These are phyloP conservation scores for Anoncus sp. DNA, from an alignment of 2,888 invertebrate genomes.

Conservation along the genomic window DNA sequence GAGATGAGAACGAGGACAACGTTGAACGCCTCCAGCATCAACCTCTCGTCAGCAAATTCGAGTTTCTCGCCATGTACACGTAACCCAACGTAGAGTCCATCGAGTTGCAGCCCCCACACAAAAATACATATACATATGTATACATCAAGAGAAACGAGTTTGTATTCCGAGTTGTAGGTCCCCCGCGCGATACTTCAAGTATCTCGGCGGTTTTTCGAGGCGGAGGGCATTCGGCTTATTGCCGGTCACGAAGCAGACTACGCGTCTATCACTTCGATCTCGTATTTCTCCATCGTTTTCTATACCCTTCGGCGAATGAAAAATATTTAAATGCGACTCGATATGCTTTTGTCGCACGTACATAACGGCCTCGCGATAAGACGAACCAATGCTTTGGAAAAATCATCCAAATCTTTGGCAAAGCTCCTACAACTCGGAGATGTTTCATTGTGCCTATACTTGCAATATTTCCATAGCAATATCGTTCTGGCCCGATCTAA, in stretches of 20 bases:
- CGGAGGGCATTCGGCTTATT: conserved; percentile 75
- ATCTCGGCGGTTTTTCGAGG: conserved; percentile 29
- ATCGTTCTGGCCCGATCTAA: no score
- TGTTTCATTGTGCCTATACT: no score
- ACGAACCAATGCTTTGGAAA: no score
- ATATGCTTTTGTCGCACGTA: conserved; percentile 32
- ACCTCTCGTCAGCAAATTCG: conserved; percentile 65
- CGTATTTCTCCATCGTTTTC: conserved; percentile 52
- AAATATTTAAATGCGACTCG: conserved; percentile 76
- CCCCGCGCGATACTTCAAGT: conserved; percentile 46
- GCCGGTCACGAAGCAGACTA: conserved; percentile 79
- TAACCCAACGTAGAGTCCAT: conserved; percentile 31
- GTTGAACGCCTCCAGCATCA: conserved; percentile 56
- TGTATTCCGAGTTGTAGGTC: conserved; percentile 38
- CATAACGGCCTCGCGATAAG: no score
- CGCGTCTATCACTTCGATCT: conserved; percentile 79
- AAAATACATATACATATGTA: background rate
- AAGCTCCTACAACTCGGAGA: no score
- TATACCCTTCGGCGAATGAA: conserved; percentile 69
- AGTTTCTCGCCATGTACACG: conserved; percentile 55
- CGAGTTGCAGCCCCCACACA: conserved; percentile 32
- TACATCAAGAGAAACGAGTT: conserved; percentile 16
- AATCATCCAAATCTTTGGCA: no score
- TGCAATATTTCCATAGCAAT: no score
- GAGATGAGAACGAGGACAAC: conserved; percentile 36